A percentile compares a stretch with the other conserved stretches of the same genome.
Evolutionary conservation across 2,113 vertebrate genomes (phyloP).

Genomic region (Galbula dea): DNA sequence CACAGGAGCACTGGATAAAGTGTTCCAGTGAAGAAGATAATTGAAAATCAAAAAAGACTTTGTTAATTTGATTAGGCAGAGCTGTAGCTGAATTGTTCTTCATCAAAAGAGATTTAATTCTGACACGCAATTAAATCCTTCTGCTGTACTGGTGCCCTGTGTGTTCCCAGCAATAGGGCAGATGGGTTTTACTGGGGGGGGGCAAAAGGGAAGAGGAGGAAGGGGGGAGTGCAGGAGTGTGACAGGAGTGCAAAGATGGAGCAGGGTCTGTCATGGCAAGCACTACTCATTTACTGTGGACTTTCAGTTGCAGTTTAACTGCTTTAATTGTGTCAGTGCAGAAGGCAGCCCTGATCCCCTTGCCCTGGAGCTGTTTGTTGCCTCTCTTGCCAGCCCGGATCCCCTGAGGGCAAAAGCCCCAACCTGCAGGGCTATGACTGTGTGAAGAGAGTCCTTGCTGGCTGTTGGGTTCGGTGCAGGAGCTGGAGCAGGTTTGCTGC

Average conservation of each 20-base stretch:
- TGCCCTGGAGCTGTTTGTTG: slow-evolving; percentile 29
- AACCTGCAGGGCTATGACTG: accelerated
- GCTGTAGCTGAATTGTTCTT: slow-evolving; percentile 84
- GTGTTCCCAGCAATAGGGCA: background rate
- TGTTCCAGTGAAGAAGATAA: slow-evolving; percentile 80
- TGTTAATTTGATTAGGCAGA: slow-evolving; percentile 92
- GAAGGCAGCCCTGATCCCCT: background rate
- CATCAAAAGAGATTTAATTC: slow-evolving; percentile 91
- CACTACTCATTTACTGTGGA: accelerated
- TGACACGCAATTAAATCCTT: slow-evolving; percentile 87
- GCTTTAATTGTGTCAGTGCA: background rate
- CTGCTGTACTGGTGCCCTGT: slow-evolving; percentile 66
- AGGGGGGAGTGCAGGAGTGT: background rate
- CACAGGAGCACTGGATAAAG: slow-evolving; percentile 68
- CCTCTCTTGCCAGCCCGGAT: background rate
- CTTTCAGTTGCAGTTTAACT: background rate
- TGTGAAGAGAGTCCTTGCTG: background rate
- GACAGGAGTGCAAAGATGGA: background rate
- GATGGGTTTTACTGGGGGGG: background rate
- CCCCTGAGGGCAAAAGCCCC: accelerated
- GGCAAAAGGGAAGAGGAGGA: background rate
- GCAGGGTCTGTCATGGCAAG: accelerated
- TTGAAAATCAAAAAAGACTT: slow-evolving; percentile 95
- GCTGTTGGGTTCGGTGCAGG: background rate
- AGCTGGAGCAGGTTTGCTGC: background rate